A percentile compares a stretch with the other conserved stretches of the same genome.
These are phyloP conservation scores for Epiblema foenella DNA, from an alignment of 2,888 invertebrate species.

Conservation along the genomic window DNA sequence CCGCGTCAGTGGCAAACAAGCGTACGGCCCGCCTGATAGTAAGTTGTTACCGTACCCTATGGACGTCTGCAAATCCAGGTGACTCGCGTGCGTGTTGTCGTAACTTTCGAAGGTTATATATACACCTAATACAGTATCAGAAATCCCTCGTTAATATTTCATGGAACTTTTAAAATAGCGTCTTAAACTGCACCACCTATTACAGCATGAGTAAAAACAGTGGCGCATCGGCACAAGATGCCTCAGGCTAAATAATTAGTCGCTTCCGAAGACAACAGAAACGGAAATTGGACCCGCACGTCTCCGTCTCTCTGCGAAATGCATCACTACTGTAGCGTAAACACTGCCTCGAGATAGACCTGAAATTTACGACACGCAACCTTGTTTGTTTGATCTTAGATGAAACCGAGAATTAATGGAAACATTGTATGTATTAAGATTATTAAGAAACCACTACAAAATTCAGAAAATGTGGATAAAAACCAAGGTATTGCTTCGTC, in stretches of 20 bases:
- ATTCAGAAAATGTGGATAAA: not conserved
- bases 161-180: not conserved
- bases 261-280: slow-evolving; percentile 40
- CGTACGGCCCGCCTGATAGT: no score
- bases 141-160: not conserved
- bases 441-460: not conserved
- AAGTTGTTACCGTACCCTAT: no score
- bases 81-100: no score
- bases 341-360: slow-evolving; percentile 10
- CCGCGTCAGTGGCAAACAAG: no score
- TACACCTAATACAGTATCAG: not conserved
- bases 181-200: not conserved
- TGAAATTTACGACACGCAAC: slow-evolving; percentile 14
- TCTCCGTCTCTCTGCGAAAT: slow-evolving; percentile 37
- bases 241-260: slow-evolving; percentile 41
- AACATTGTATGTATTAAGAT: not conserved
- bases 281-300: slow-evolving; percentile 40
- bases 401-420: not conserved
- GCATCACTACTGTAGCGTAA: slow-evolving; percentile 33
- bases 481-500: not conserved
- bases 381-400: not conserved
- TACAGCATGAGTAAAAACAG: slow-evolving; percentile 31
- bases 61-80: no score
- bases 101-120: no score
- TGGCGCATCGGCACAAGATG: slow-evolving; percentile 17